Evolutionary conservation across 2,113 vertebrate genomes (phyloP), one percentile per base, ranked within the genome.

Genomic region (Turnix velox): DNA sequence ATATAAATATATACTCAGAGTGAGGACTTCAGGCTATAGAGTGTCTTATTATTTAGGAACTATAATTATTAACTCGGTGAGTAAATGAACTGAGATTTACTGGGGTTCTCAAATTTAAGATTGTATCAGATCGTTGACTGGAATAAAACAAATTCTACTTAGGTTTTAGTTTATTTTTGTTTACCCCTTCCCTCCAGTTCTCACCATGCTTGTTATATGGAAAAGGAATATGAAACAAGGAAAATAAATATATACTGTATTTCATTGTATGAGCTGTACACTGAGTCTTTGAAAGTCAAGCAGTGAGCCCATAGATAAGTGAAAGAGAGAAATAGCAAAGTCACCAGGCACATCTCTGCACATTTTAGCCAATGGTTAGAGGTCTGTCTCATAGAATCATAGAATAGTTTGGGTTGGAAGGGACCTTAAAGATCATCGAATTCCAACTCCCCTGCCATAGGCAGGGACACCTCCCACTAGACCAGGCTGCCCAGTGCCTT

Each of bases 1-100:
- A 91, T 85, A 94, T 89, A 95, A 95, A 92, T 93, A 93, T 66
- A 91, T 87, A 62, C 63, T 67, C 31, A 89, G 84, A 81, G 65
- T 65, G 45, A 91, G 67, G 73, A 91, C 71, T 89, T 93, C 42
- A 78, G 49, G 61, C 68, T 68, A 83, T 15, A 73, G 42, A 84
- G 76, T 51, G 35, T 59, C 67, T 61, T 89, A 31, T 71, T 93
- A 83, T 77, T 90, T 80, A 90, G 59, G 67, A 73, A 25, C 24
- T 51, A 15, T 79, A 94, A 92, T 95, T 90, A 92, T 95, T 96
- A 92, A 89, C 75, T 82, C 33, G 81, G 54, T 58, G 28, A 6
- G 15, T 76, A 94, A 91, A 87, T 69, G 42, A 82, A 59, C 27
- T 35, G 46, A 73, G 35, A 74, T 93, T 83, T 85, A 1, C 16